Percentiles rank a stretch among this genome's conserved stretches.
These are phyloP conservation scores for Drosophila paranaensis DNA, from an alignment of 2,888 invertebrate species.

Conservation along the genomic window DNA sequence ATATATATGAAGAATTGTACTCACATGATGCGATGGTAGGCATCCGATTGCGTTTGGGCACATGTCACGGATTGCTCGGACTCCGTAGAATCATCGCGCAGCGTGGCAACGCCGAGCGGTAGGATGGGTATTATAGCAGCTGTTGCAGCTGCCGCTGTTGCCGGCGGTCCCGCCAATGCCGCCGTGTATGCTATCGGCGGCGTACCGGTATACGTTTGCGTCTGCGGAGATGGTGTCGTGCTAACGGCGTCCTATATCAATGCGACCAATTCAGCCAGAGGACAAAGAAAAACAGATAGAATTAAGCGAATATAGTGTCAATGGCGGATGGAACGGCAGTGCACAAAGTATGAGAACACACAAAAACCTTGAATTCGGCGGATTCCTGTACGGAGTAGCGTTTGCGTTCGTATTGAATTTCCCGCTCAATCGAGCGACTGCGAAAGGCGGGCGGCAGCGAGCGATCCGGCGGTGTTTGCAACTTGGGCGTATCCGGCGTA, in stretches of 20 bases:
- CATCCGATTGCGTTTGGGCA: conserved; percentile 84
- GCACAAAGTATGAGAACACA: conserved; percentile 16
- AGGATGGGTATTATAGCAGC: conserved; percentile 85
- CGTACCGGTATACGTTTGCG: conserved; percentile 76
- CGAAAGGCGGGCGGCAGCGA: conserved; percentile 83
- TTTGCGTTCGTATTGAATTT: conserved; percentile 82
- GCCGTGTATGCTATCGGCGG: conserved; percentile 80
- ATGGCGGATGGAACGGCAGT: background rate
- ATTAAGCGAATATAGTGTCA: background rate
- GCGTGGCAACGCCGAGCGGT: conserved; percentile 85
- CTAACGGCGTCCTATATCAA: conserved; percentile 79
- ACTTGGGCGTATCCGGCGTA: conserved; percentile 73
- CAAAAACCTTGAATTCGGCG: conserved; percentile 78
- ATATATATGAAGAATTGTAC: conserved; percentile 53
- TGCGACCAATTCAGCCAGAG: background rate
- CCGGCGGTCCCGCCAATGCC: conserved; percentile 85
- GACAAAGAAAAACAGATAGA: conserved; percentile 7
- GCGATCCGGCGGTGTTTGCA: conserved; percentile 81
- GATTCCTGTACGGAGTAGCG: conserved; percentile 82
- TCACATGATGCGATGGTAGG: conserved; percentile 85
- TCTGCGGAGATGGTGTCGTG: conserved; percentile 84
- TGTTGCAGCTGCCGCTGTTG: conserved; percentile 85
- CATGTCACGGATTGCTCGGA: conserved; percentile 85
- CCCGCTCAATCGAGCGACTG: conserved; percentile 83
- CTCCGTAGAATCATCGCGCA: conserved; percentile 85